Percentiles rank a stretch among this genome's conserved stretches.
Evolutionary conservation across 2,888 invertebrate genomes (phyloP).

Genomic region (Eupeodes latifasciatus): DNA sequence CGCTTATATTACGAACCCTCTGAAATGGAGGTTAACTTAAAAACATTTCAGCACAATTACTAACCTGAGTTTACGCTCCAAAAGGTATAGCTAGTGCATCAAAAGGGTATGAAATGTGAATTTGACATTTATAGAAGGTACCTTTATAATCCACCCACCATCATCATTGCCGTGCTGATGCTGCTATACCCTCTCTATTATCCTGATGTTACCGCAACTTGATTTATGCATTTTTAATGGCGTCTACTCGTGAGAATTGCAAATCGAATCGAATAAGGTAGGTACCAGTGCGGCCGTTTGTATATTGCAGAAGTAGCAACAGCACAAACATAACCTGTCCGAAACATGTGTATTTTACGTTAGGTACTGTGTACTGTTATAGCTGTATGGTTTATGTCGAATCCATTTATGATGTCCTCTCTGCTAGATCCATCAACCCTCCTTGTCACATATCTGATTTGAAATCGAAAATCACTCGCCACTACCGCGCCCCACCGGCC

Average conservation of each 20-base stretch:
- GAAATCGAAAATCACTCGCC: constrained; percentile 4
- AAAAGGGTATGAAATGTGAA: background rate
- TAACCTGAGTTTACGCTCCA: constrained; percentile 50
- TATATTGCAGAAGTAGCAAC: background rate
- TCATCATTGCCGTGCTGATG: background rate
- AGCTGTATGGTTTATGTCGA: background rate
- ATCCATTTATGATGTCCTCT: background rate
- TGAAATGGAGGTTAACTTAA: constrained; percentile 57
- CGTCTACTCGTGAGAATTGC: constrained; percentile 45
- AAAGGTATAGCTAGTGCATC: background rate
- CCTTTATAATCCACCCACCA: background rate
- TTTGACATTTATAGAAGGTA: background rate
- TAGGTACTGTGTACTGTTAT: too few relatives aligned
- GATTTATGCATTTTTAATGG: constrained; percentile 74
- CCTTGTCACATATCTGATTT: too few relatives aligned
- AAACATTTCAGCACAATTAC: constrained; percentile 70
- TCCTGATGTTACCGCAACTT: constrained; percentile 52
- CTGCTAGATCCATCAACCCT: too few relatives aligned
- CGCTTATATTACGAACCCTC: constrained; percentile 18
- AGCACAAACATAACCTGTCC: background rate
- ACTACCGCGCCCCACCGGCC: too few relatives aligned
- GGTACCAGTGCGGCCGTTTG: too few relatives aligned
- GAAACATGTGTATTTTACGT: constrained; percentile 13
- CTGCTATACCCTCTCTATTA: constrained; percentile 40
- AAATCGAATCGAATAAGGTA: constrained; percentile 5